These are phyloP conservation scores for Aporophyla nigra DNA, from an alignment of 2,888 invertebrate species.

Conservation along the genomic window DNA sequence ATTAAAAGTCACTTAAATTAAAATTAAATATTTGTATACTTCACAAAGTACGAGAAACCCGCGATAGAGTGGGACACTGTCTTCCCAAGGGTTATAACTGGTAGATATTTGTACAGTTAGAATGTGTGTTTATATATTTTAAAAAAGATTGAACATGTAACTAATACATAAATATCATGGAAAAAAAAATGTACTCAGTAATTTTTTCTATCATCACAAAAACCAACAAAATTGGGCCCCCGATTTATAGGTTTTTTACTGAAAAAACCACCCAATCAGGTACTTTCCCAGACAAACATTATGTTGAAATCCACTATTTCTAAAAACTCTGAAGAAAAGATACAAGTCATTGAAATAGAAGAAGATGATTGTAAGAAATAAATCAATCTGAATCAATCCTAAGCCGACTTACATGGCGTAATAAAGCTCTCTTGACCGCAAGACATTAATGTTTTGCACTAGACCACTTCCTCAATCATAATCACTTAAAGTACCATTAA, in stretches of 20 bases:
- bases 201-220: constrained; percentile 51
- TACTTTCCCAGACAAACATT: constrained; percentile 71
- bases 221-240: constrained; percentile 67
- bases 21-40: constrained; percentile 19
- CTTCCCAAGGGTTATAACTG: constrained; percentile 29
- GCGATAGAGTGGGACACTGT: constrained; percentile 49
- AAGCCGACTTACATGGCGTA: constrained; percentile 23
- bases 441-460: constrained; percentile 48
- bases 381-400: constrained; percentile 21
- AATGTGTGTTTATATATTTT: no score
- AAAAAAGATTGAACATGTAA: neutral
- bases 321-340: constrained; percentile 38
- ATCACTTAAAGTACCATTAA: constrained; percentile 51
- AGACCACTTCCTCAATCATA: constrained; percentile 56
- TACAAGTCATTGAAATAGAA: constrained; percentile 12
- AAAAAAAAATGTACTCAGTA: neutral
- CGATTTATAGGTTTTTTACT: constrained; percentile 86
- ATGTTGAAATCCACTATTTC: constrained; percentile 71
- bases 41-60: constrained; percentile 26
- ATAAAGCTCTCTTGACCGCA: constrained; percentile 39
- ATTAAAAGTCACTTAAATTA: neutral
- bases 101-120: neutral
- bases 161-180: neutral
- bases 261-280: constrained; percentile 86
- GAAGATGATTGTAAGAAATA: constrained; percentile 16